These are phyloP conservation scores for Leptinotarsa peninsularis DNA, from an alignment of 2,888 invertebrate species.

Conservation along the genomic window DNA sequence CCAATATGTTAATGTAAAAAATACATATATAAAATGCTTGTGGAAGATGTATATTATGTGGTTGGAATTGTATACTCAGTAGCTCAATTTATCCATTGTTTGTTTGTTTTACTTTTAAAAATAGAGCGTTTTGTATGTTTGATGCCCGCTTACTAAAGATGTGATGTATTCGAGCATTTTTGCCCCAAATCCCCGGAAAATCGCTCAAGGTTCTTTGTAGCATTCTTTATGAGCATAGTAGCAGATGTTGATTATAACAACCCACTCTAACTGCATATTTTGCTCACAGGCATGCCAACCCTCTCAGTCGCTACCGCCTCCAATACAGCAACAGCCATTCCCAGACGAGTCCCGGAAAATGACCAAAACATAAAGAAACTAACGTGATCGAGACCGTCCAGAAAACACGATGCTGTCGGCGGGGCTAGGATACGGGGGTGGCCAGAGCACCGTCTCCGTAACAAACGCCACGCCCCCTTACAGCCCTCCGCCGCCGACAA, in stretches of 20 bases:
- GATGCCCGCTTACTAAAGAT: no score
- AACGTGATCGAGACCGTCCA: conserved; percentile 1
- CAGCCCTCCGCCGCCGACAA: conserved; percentile 68
- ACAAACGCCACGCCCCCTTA: conserved; percentile 64
- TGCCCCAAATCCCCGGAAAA: no score
- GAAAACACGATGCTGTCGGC: conserved; percentile 61
- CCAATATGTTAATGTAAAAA: no score
- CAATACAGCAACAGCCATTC: conserved; percentile 24
- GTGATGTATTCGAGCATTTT: no score
- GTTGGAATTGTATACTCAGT: no score
- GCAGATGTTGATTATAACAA: background rate
- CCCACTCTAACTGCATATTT: background rate
- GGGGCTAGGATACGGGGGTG: conserved; percentile 64
- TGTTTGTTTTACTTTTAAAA: no score
- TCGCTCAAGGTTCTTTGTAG: no score
- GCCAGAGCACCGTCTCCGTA: conserved; percentile 51
- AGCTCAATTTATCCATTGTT: no score
- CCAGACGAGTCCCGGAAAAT: conserved; percentile 32
- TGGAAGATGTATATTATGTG: no score
- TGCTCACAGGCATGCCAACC: background rate
- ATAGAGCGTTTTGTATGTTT: no score
- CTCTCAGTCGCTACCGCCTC: conserved; percentile 23
- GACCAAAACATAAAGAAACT: conserved; percentile 36
- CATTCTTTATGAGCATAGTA: no score
- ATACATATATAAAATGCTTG: no score